These are phyloP conservation scores for Drosophila fuyamai DNA, from an alignment of 1,140 invertebrate species.

Conservation along the genomic window DNA sequence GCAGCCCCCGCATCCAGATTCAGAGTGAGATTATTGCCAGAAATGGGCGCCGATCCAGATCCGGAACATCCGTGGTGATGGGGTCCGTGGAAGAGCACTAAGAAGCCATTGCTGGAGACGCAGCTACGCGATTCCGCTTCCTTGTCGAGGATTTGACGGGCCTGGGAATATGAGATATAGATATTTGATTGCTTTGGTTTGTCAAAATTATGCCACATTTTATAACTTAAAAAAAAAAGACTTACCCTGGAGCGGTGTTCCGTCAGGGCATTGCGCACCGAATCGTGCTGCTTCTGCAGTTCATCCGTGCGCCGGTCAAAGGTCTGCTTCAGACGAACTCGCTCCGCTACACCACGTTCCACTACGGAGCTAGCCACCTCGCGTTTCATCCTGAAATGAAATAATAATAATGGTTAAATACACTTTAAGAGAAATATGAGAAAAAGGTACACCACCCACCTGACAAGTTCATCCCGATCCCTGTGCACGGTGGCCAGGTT, in stretches of 20 bases:
- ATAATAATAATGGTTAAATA: background rate
- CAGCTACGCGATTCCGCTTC: conserved; percentile 80
- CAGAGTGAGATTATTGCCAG: conserved; percentile 74
- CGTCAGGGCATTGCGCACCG: conserved; percentile 88
- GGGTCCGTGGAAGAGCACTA: conserved; percentile 74
- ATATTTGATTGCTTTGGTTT: too few relatives aligned
- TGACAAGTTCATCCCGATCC: conserved; percentile 95
- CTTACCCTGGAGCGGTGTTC: conserved; percentile 90
- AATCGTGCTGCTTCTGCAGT: conserved; percentile 91
- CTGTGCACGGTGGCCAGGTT: conserved; percentile 91
- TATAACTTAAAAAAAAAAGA: background rate
- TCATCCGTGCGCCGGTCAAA: conserved; percentile 91
- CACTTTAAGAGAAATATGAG: background rate
- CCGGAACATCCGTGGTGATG: conserved; percentile 63
- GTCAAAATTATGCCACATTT: too few relatives aligned
- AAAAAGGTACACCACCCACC: conserved; percentile 84
- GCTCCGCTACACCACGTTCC: conserved; percentile 92
- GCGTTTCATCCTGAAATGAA: conserved; percentile 87
- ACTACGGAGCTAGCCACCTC: conserved; percentile 91
- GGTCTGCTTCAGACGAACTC: conserved; percentile 90
- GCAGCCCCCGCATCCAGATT: conserved; percentile 54
- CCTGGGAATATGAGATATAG: conserved; percentile 37
- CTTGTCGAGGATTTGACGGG: conserved; percentile 82
- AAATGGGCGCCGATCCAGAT: conserved; percentile 13
- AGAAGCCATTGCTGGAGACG: conserved; percentile 72